phyloP scores from a whole-genome alignment of 2,113 vertebrate species.

The Microcebus griseorufus region DNA sequence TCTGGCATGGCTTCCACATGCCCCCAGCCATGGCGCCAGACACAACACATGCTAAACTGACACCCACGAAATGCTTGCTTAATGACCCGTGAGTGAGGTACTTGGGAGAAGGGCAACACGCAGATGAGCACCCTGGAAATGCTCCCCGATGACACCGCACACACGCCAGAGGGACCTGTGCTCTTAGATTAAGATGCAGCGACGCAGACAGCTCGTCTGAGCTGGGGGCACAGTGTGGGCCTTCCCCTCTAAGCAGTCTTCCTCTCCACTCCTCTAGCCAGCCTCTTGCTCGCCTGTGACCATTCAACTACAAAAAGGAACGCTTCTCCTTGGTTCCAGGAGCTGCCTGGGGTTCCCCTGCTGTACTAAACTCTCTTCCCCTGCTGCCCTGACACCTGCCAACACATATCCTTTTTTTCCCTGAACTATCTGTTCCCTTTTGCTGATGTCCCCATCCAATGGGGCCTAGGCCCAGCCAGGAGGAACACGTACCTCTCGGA shows the following conservation, averaged over 20 bases:
- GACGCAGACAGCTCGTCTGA: not conserved
- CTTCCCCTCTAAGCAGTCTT: not conserved
- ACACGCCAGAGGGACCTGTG: accelerated
- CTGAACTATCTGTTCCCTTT: not conserved
- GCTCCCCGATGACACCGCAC: not conserved
- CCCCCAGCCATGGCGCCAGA: not conserved
- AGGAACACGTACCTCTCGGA: accelerated
- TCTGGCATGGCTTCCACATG: not conserved
- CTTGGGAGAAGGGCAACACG: too few species aligned
- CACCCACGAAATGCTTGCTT: not conserved
- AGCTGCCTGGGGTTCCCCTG: not conserved
- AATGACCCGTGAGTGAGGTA: not conserved
- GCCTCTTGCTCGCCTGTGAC: not conserved
- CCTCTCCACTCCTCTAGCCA: not conserved
- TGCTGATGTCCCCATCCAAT: not conserved
- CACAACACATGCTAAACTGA: not conserved
- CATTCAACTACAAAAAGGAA: not conserved
- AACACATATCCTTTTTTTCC: not conserved
- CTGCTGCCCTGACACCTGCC: not conserved
- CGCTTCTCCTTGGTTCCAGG: not conserved
- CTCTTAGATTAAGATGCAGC: not conserved
- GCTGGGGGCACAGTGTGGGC: not conserved
- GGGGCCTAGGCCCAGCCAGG: not conserved
- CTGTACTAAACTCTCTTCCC: not conserved
- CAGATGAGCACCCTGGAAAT: not conserved